phyloP scores from a whole-genome alignment of 2,113 vertebrate genomes.

The Poicephalus meyeri region DNA sequence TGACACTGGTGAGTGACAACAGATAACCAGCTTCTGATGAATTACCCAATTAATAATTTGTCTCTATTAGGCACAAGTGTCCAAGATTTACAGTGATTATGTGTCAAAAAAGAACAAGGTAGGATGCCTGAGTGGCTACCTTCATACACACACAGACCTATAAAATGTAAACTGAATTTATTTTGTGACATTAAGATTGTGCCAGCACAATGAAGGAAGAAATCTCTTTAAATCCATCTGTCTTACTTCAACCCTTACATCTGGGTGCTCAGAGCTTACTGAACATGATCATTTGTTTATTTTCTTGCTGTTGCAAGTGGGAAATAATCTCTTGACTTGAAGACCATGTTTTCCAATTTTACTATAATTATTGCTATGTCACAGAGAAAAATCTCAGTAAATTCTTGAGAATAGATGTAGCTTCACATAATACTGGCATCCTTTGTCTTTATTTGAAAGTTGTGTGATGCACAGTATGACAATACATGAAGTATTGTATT shows the following conservation, averaged over 20 bases:
- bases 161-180: not conserved
- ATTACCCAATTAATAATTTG: not conserved
- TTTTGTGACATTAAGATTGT: not conserved
- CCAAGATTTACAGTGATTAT: not conserved
- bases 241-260: not conserved
- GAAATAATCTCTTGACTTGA: not conserved
- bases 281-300: not conserved
- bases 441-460: not conserved
- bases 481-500: not conserved
- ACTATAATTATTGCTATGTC: not conserved
- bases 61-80: not conserved
- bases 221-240: not conserved
- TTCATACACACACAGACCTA: not conserved
- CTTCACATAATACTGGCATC: not conserved
- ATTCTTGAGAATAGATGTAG: not conserved
- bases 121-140: not conserved
- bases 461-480: not conserved
- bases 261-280: not conserved
- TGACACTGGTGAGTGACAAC: not conserved
- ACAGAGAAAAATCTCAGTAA: not conserved
- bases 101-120: not conserved
- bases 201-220: not conserved
- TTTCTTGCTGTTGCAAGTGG: not conserved
- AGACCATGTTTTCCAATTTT: not conserved
- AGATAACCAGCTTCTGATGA: not conserved